phyloP scores from a whole-genome alignment of 2,888 invertebrate genomes.

The Apotomis turbidana region DNA sequence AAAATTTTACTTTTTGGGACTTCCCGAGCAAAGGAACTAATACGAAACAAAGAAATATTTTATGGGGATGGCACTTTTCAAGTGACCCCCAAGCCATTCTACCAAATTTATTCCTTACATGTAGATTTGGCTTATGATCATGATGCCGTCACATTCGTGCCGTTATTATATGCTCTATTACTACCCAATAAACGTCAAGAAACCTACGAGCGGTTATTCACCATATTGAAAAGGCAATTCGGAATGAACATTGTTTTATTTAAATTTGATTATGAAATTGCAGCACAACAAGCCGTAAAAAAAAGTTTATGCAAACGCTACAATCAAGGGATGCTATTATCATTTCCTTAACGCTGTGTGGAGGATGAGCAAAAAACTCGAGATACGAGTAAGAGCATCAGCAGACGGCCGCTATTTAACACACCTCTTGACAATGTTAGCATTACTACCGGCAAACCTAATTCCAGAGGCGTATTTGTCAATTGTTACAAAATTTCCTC shows the following conservation, averaged over 20 bases:
- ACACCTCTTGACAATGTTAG: no score
- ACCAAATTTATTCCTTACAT: conserved; percentile 2
- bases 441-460: background rate
- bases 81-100: background rate
- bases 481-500: conserved; percentile 8
- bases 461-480: background rate
- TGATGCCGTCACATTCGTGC: conserved; percentile 1
- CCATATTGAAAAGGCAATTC: conserved; percentile 1
- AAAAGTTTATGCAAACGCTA: conserved; percentile 1
- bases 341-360: conserved; percentile 8
- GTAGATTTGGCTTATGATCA: background rate
- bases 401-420: background rate
- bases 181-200: conserved; percentile 3
- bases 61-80: conserved; percentile 9
- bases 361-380: conserved; percentile 13
- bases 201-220: background rate
- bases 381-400: background rate
- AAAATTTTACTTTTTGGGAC: conserved; percentile 9
- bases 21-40: background rate
- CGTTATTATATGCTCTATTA: conserved; percentile 8
- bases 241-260: conserved; percentile 9
- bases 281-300: conserved; percentile 9
- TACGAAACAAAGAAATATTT: no score
- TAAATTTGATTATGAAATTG: conserved; percentile 15
- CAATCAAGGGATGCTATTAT: conserved; percentile 8